Percentiles rank a stretch among this genome's conserved stretches.
Conservation (phyloP, 2,113 vertebrate species). For the Felis catus region F.catus_Fca126_mat1.0 CM031418.1:78857501-78858000, state of each 20-base stretch:
- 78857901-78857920: not conserved
- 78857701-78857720: not conserved
- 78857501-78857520: not conserved
- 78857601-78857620: not conserved
- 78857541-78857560: not conserved
- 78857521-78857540: not conserved
- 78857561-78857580: not conserved
- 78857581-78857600: rapidly evolving
- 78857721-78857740: not conserved
- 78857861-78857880: not conserved
- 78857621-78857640: not conserved
- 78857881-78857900: not conserved
- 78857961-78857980: not conserved
- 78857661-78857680: not conserved
- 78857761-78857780: not conserved
- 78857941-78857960: not conserved
- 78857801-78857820: not conserved
- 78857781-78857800: not conserved
- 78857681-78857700: not conserved
- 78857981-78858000: not conserved
- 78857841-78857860: not conserved
- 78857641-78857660: not conserved
- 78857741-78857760: not conserved
- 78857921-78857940: not conserved
- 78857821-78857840: not conserved